Percentiles rank a stretch among this genome's conserved stretches.
These are phyloP conservation scores for Etheostoma spectabile DNA, from an alignment of 2,113 vertebrate genomes.

Conservation along the genomic window DNA sequence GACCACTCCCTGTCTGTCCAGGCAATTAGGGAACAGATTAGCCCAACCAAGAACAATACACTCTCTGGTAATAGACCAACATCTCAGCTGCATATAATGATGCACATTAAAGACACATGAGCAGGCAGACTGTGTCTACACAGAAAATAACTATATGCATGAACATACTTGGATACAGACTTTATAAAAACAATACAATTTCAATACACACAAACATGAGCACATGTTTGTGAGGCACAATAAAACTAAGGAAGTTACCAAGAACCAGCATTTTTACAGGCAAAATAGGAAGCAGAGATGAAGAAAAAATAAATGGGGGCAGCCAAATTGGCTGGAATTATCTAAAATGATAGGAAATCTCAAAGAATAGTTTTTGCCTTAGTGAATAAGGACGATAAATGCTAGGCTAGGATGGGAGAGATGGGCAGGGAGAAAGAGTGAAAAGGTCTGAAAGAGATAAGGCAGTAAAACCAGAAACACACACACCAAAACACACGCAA, in stretches of 20 bases:
- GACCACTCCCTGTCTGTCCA: conserved; percentile 71
- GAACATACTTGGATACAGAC: not conserved
- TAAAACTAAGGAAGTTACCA: not conserved
- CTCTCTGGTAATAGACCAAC: conserved; percentile 39
- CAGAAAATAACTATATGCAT: not conserved
- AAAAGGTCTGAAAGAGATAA: conserved; percentile 33
- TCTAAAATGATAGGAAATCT: conserved; percentile 46
- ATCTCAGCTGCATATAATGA: conserved; percentile 46
- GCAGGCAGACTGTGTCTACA: not conserved
- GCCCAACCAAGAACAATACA: conserved; percentile 50
- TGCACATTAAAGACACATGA: conserved; percentile 17
- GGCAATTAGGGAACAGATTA: conserved; percentile 69
- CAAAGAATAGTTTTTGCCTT: conserved; percentile 10
- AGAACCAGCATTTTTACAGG: not conserved
- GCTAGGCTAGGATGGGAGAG: conserved; percentile 20
- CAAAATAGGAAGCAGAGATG: conserved; percentile 9
- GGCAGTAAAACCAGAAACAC: conserved; percentile 29
- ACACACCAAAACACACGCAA: conserved; percentile 8
- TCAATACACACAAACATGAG: not conserved
- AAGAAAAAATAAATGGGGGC: conserved; percentile 14
- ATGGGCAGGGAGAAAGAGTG: conserved; percentile 30
- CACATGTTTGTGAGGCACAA: not conserved
- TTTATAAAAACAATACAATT: not conserved
- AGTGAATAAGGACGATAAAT: conserved; percentile 27
- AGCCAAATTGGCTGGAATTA: conserved; percentile 42